Evolutionary conservation across 2,888 invertebrate genomes (phyloP), one percentile per base, ranked within the genome.

Genomic region (Bombylius major): DNA sequence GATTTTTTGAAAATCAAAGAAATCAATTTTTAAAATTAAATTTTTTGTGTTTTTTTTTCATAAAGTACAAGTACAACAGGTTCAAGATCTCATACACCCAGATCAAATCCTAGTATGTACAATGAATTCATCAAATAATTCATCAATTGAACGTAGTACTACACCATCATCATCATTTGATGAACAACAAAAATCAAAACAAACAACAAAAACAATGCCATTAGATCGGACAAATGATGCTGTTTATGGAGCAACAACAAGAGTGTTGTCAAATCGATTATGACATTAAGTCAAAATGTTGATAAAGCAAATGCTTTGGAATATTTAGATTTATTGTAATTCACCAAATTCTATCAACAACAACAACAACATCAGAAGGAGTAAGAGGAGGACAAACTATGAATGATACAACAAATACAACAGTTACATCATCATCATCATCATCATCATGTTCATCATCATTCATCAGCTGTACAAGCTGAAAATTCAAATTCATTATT

Each of bases 181-280:
- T 23, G 65, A 65, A 14, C 54, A 57, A 51, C 52, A n/a, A 45
- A 7, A n/a, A 14, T 3, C n/a, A 45, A 7, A 5, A 6, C n/a
- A 6, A 14, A 45, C n/a, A 45, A 45, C n/a, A 14, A 84, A 84
- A 4, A 82, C 84, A 7, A 80, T n/a, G 50, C 58, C 82, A 64
- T 67, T 87, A 53, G 87, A 89, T 66, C 78, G 90, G 54, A 79
- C 80, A 11, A 84, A 86, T 69, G 95, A 96, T 70, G 82, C 82
- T 53, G 92, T 95, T 31, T 96, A 96, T 76, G 81, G 82, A 54
- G 87, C 87, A 60, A 96, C 96, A 0, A 95, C 93, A 4, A 82
- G n/a, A n/a, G 82, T 63, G 95, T 96, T 42, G 95, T 96, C 3
- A 82, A 89, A 64, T 84, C 93, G 39, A 89, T 96, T 54, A 93